Percentiles rank a stretch among this genome's conserved stretches.
Evolutionary conservation across 2,888 invertebrate genomes (phyloP).

Genomic region (Hofmannophila pseudospretella): DNA sequence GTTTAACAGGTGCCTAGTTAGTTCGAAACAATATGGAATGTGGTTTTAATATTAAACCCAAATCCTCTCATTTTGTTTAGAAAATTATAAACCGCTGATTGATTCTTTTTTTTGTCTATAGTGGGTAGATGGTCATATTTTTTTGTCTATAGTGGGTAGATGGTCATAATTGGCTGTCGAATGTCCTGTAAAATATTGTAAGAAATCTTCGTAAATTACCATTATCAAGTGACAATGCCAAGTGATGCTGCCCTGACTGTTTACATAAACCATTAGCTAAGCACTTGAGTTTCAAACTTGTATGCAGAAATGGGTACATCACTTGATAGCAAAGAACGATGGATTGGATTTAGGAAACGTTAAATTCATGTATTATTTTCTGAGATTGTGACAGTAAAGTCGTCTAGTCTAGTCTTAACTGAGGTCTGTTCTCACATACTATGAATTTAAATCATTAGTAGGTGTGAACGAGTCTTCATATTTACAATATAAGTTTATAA

Average conservation of each 20-base stretch:
- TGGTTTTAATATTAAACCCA: too few species aligned
- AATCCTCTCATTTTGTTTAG: too few species aligned
- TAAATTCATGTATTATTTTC: conserved; percentile 27
- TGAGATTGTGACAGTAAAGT: conserved; percentile 38
- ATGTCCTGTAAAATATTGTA: conserved; percentile 6
- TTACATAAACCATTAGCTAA: background rate
- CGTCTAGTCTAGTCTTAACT: conserved; percentile 43
- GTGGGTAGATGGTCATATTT: too few species aligned
- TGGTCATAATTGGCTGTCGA: conserved; percentile 3
- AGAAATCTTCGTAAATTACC: conserved; percentile 3
- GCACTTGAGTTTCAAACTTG: too few species aligned
- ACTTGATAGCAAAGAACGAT: conserved; percentile 21
- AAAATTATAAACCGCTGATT: too few species aligned
- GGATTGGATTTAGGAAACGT: conserved; percentile 21
- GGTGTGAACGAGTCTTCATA: conserved; percentile 34
- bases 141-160: too few species aligned
- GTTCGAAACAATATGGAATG: too few species aligned
- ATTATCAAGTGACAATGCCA: conserved; percentile 14
- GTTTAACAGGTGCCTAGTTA: too few species aligned
- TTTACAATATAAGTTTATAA: conserved; percentile 49
- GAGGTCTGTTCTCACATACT: conserved; percentile 20
- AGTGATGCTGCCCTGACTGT: background rate
- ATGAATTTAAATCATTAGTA: conserved; percentile 6
- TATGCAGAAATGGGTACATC: conserved; percentile 5
- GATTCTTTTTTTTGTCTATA: too few species aligned